phyloP scores from a whole-genome alignment of 53 echinoderm and acorn worm genomes.

The Glandiceps talaboti region DNA sequence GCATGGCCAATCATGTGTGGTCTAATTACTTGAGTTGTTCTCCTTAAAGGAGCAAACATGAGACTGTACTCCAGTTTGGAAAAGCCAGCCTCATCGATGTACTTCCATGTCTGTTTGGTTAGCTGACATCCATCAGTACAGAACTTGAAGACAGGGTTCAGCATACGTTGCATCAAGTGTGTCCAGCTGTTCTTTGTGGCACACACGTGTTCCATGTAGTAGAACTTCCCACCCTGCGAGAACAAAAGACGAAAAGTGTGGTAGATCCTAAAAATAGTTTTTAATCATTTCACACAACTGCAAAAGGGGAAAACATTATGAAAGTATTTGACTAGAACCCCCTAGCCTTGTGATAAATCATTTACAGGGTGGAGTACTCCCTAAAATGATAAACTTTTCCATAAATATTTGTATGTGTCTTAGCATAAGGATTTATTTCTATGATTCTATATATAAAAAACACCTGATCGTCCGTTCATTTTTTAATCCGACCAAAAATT shows the following conservation, averaged over 20 bases:
- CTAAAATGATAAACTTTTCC: too few species aligned
- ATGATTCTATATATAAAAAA: too few species aligned
- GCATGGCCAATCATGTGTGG: slow-evolving; percentile 33
- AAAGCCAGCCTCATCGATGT: slow-evolving; percentile 46
- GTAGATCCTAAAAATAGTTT: too few species aligned
- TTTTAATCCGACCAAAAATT: too few species aligned
- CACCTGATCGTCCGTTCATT: too few species aligned
- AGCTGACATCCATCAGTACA: slow-evolving; percentile 31
- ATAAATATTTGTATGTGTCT: too few species aligned
- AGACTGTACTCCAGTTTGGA: slow-evolving; percentile 23
- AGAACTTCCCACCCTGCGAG: slow-evolving; percentile 56
- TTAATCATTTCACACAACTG: too few species aligned
- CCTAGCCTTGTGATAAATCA: too few species aligned
- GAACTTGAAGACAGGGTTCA: slow-evolving; percentile 19
- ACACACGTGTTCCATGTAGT: slow-evolving; percentile 52
- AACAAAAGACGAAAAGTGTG: not conserved
- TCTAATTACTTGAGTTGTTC: not conserved
- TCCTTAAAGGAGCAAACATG: slow-evolving; percentile 8
- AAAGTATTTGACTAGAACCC: too few species aligned
- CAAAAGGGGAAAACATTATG: too few species aligned
- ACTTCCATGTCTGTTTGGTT: slow-evolving; percentile 15
- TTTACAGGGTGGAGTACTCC: too few species aligned
- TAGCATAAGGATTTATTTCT: too few species aligned
- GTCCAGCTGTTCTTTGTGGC: slow-evolving; percentile 29
- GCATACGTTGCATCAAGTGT: slow-evolving; percentile 23